Conservation (phyloP, 2,797 vertebrate genomes). For the Sphenopsis melanotis region DNA sequence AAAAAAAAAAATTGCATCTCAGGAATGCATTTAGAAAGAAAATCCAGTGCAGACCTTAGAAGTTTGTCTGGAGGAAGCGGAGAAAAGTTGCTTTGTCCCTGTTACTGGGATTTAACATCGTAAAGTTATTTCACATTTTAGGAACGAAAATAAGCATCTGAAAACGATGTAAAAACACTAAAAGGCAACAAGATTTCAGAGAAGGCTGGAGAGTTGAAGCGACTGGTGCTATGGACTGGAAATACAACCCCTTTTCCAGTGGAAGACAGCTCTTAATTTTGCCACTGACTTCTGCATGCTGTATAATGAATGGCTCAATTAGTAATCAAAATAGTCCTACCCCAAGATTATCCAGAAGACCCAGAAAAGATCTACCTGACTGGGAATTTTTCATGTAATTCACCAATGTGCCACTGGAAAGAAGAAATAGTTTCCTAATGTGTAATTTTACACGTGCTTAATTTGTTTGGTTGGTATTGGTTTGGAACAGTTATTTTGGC, state of each 20-base stretch:
- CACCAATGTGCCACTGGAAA: neutral
- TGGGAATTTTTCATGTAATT: neutral
- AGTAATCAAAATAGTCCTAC: neutral
- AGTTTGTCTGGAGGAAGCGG: neutral
- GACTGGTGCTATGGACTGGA: neutral
- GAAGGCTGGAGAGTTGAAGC: neutral
- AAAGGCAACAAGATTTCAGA: neutral
- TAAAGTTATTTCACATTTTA: neutral
- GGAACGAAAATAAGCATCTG: neutral
- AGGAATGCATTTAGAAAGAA: neutral
- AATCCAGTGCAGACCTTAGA: neutral
- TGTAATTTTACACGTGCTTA: neutral
- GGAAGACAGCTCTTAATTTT: neutral
- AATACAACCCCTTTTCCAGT: neutral
- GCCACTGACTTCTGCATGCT: neutral
- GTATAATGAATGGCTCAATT: neutral
- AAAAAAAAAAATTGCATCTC: neutral
- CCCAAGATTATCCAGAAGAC: neutral
- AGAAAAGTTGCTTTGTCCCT: neutral
- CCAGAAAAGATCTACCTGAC: neutral
- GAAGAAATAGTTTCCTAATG: neutral
- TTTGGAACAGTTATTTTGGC: neutral
- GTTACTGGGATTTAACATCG: neutral
- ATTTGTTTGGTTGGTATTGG: neutral
- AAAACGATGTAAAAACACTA: neutral